Base-by-base conservation (phyloP, 1,140 invertebrate species). In the Manduca sexta region DNA sequence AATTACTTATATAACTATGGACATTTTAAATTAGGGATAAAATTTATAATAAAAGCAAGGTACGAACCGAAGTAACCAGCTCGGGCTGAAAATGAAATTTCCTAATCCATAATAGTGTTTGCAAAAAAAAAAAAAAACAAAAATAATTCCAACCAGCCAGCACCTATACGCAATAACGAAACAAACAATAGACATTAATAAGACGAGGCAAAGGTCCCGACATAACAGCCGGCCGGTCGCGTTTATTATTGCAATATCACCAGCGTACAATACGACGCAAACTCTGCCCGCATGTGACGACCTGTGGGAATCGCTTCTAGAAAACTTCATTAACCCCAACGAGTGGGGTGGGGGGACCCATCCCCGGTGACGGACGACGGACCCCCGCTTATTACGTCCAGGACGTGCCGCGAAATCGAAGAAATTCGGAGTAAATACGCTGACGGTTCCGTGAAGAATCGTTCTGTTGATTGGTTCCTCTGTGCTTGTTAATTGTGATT, bases 181-280 rank as follows among this genome's bases (percentile, higher is more conserved):
- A 74, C 65, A 74, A 81, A 81, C 80, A 84, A 84, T 80, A 84
- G 68, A 80, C 80, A 82, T 84, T 84, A 84, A 82, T 82, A 82
- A 79, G 71, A 71, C 65, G 69, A 34, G 39, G 30, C 41, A 45
- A 64, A 67, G 58, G 64, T 59, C 58, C 52, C 42, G 64, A 47
- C 55, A 61, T 64, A 61, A 53, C 55, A 39, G 37, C 49, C 60
- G 52, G 56, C 53, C 66, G 64, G 76, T 81, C 82, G 81, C 76
- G 81, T 76, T 84, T 84, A 84, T 84, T 84, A 84, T 72, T 61
- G 58, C 78, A 82, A 84, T 84, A 84, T 82, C 69, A 56, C 64
- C 62, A 34, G 68, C 74, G 81, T 68, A 74, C 81, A 84, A 84
- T 84, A 82, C 79, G 75, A 57, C 60, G 69, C 77, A 78, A 84